Evolutionary conservation across 2,797 vertebrate species (phyloP).

Genomic region (Enteromius paludinosus): DNA sequence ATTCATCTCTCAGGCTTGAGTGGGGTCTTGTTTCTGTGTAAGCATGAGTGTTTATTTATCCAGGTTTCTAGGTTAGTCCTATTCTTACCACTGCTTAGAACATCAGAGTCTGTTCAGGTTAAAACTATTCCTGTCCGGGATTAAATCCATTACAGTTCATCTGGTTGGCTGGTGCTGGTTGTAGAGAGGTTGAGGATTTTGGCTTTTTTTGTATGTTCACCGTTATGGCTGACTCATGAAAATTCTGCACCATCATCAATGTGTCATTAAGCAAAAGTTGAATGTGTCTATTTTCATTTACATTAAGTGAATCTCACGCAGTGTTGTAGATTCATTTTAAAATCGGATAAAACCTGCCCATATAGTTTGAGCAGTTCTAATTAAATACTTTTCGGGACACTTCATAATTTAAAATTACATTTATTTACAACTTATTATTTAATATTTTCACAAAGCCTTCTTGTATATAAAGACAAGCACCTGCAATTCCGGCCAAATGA

Average conservation of each 20-base stretch:
- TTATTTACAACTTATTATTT: too few relatives aligned
- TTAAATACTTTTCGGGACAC: too few relatives aligned
- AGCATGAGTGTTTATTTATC: slow-evolving; percentile 32
- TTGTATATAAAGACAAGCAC: too few relatives aligned
- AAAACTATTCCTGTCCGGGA: slow-evolving; percentile 45
- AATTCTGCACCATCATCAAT: background rate
- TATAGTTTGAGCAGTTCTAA: background rate
- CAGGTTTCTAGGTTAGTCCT: slow-evolving; percentile 48
- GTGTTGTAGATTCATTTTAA: background rate
- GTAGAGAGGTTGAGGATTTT: background rate
- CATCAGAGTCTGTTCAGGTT: slow-evolving; percentile 43
- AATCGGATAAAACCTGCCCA: background rate
- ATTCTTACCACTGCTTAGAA: slow-evolving; percentile 43
- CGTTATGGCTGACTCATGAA: background rate
- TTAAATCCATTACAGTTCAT: slow-evolving; percentile 43
- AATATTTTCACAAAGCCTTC: too few relatives aligned
- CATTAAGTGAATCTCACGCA: background rate
- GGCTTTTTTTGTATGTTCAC: background rate
- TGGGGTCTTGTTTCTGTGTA: slow-evolving; percentile 11
- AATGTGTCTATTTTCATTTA: background rate
- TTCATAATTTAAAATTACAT: too few relatives aligned
- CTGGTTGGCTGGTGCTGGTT: slow-evolving; percentile 7
- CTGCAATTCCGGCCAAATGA: too few relatives aligned
- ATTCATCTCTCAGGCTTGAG: slow-evolving; percentile 1
- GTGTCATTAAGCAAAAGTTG: background rate